A percentile compares a stretch with the other conserved stretches of the same genome.
Evolutionary conservation across 2,888 invertebrate species (phyloP).

Genomic region (Ditylenchus weischeri): DNA sequence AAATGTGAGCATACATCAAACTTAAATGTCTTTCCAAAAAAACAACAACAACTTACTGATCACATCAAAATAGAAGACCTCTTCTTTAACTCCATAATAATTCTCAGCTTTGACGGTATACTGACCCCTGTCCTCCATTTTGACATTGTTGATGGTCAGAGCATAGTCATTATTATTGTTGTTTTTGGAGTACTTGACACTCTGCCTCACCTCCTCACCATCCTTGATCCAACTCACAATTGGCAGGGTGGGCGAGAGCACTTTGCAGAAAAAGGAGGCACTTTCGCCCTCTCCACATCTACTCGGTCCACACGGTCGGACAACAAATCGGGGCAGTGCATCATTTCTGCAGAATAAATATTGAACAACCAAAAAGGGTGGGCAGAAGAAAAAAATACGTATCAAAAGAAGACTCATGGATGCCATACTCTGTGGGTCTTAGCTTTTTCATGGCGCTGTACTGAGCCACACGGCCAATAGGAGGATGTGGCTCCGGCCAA

Average conservation of each 20-base stretch:
- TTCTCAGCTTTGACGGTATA: constrained; percentile 94
- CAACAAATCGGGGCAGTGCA: constrained; percentile 95
- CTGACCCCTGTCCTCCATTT: constrained; percentile 90
- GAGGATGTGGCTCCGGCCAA: constrained; percentile 72
- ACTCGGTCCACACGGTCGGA: constrained; percentile 85
- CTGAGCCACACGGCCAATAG: constrained; percentile 92
- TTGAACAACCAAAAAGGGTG: too few relatives aligned
- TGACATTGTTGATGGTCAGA: constrained; percentile 92
- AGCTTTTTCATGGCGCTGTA: constrained; percentile 93
- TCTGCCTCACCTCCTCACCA: constrained; percentile 86
- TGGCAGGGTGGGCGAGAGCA: constrained; percentile 86
- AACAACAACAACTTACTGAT: not conserved
- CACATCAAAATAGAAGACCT: constrained; percentile 78
- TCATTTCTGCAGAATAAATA: constrained; percentile 60
- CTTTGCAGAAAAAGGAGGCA: constrained; percentile 92
- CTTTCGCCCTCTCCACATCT: constrained; percentile 74
- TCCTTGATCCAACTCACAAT: constrained; percentile 93
- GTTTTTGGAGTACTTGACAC: constrained; percentile 98
- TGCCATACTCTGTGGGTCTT: constrained; percentile 87
- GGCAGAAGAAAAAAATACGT: not conserved
- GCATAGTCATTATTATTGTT: constrained; percentile 93
- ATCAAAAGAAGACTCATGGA: constrained; percentile 76
- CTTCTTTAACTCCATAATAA: constrained; percentile 89
- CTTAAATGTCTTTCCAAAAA: too few relatives aligned
- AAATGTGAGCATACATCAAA: too few relatives aligned